Conservation (phyloP, 2,113 vertebrate genomes). For the Eleginops maclovinus region DNA sequence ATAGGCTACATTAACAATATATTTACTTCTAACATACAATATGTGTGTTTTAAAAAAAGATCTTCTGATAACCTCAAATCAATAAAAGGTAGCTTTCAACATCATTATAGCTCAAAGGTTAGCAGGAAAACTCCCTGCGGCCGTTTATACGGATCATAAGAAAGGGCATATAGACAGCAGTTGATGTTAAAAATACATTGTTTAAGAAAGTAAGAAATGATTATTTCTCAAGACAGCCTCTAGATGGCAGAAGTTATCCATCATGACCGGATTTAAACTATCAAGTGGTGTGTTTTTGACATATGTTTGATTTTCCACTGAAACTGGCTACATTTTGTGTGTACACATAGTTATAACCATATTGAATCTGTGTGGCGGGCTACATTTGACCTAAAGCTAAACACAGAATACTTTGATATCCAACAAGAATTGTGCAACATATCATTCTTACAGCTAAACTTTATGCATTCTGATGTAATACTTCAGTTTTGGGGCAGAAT, state of each 20-base stretch:
- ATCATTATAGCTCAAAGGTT: not conserved
- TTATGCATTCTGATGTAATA: not conserved
- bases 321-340: not conserved
- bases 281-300: not conserved
- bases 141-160: constrained; percentile 1
- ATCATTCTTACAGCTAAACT: not conserved
- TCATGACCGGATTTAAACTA: not conserved
- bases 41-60: not conserved
- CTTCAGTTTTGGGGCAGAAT: not conserved
- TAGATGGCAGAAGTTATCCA: constrained; percentile 62
- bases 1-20: too few relatives aligned
- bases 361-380: not conserved
- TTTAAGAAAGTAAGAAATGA: not conserved
- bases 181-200: not conserved
- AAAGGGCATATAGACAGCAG: constrained; percentile 1
- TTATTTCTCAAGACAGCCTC: constrained; percentile 23
- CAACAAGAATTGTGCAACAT: not conserved
- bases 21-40: too few relatives aligned
- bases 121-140: not conserved
- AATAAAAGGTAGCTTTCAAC: not conserved
- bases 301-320: not conserved
- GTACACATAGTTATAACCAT: too few relatives aligned
- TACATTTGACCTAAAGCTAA: not conserved
- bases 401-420: not conserved
- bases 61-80: not conserved